phyloP scores from a whole-genome alignment of 2,113 vertebrate genomes.

The Tetrao urogallus region DNA sequence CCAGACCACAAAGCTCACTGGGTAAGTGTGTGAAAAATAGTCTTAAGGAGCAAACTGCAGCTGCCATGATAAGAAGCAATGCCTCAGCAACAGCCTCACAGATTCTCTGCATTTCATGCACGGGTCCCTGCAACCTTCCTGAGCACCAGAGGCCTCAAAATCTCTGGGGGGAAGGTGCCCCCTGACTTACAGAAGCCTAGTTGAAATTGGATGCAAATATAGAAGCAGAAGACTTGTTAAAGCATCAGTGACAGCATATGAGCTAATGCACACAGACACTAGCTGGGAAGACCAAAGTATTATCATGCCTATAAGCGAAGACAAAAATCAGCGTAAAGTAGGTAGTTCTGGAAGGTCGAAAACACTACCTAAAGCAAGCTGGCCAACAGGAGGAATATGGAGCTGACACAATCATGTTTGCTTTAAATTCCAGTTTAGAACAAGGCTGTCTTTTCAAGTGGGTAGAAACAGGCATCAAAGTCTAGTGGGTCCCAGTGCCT shows the following conservation, averaged over 20 bases:
- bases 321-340: background rate
- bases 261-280: background rate
- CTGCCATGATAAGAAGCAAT: accelerated
- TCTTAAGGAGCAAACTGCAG: background rate
- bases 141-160: background rate
- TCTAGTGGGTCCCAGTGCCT: background rate
- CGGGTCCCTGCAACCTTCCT: background rate
- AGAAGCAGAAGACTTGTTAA: background rate
- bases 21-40: background rate
- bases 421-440: background rate
- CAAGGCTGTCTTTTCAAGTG: background rate
- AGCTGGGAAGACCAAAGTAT: background rate
- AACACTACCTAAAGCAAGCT: background rate
- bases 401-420: background rate
- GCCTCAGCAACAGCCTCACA: background rate
- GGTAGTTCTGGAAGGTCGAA: background rate
- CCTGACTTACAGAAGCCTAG: background rate
- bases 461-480: background rate
- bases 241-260: background rate
- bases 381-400: background rate
- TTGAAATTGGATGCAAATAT: background rate
- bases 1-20: background rate
- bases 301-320: background rate
- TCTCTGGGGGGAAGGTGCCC: background rate
- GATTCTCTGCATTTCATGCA: background rate